Evolutionary conservation across 30 jellyfish, hydroid and myxozoan species (phyloP).

Genomic region (Haliclystus octoradiatus): DNA sequence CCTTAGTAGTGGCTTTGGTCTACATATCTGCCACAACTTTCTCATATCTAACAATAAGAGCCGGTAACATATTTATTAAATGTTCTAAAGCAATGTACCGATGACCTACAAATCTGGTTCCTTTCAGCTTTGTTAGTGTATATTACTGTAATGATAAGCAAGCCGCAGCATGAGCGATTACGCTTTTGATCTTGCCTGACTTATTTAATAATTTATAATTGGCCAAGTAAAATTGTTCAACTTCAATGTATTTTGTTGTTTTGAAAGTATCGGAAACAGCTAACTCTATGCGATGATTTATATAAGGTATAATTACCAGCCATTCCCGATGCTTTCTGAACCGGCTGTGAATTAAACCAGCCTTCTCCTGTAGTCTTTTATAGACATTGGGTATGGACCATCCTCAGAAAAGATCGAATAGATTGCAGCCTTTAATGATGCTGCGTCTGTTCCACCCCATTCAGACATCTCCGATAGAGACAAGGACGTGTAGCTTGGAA

Average conservation of each 20-base stretch:
- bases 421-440: slow-evolving; percentile 1
- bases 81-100: slow-evolving; percentile 22
- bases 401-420: not conserved
- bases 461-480: slow-evolving; percentile 5
- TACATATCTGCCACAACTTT: slow-evolving; percentile 3
- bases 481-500: not conserved
- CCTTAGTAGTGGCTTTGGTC: not conserved
- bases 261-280: slow-evolving; percentile 25
- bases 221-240: slow-evolving; percentile 27
- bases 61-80: slow-evolving; percentile 57
- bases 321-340: slow-evolving; percentile 36
- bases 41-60: slow-evolving; percentile 42
- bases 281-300: slow-evolving; percentile 54
- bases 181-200: slow-evolving; percentile 14
- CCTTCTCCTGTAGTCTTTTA: not conserved
- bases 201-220: slow-evolving; percentile 9
- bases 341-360: slow-evolving; percentile 40
- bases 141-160: slow-evolving; percentile 21
- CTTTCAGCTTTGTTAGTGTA: slow-evolving; percentile 24
- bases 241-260: not conserved
- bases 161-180: slow-evolving; percentile 23
- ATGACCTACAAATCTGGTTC: slow-evolving; percentile 66
- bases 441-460: slow-evolving; percentile 26
- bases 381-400: slow-evolving; percentile 3
- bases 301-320: slow-evolving; percentile 56